Conservation (phyloP, 2,797 vertebrate genomes). For the Periophthalmus magnuspinnatus region DNA sequence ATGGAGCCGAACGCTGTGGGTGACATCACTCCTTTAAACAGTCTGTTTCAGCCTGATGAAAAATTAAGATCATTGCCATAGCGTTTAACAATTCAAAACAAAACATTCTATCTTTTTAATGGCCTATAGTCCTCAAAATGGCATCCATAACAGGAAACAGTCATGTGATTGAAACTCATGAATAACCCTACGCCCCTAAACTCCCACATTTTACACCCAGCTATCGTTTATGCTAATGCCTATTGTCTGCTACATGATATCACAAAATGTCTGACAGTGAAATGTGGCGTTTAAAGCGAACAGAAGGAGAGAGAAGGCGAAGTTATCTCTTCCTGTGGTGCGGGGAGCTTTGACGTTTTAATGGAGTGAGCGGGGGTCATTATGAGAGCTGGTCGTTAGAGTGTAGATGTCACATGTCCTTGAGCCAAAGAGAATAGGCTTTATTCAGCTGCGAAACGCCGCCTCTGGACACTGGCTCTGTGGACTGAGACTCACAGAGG, state of each 20-base stretch:
- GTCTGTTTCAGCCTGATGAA: too few species aligned
- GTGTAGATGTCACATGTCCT: slow-evolving; percentile 5
- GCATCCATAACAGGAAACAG: too few species aligned
- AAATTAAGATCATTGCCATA: too few species aligned
- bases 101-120: too few species aligned
- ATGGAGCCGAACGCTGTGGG: too few species aligned
- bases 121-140: neutral
- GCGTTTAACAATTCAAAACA: too few species aligned
- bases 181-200: neutral
- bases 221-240: neutral
- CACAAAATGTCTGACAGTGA: neutral
- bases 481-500: neutral
- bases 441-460: neutral
- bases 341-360: neutral
- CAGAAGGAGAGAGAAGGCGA: neutral
- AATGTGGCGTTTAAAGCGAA: neutral
- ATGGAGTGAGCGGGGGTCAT: slow-evolving; percentile 8
- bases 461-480: neutral
- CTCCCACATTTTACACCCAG: neutral
- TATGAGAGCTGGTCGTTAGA: slow-evolving; percentile 4
- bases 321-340: neutral
- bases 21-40: too few species aligned
- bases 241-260: neutral
- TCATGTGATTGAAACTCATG: too few species aligned
- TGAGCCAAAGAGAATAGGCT: slow-evolving; percentile 1